A percentile compares a stretch with the other conserved stretches of the same genome.
Conservation (phyloP, 2,797 vertebrate genomes). For the Euthynnus affinis region DNA sequence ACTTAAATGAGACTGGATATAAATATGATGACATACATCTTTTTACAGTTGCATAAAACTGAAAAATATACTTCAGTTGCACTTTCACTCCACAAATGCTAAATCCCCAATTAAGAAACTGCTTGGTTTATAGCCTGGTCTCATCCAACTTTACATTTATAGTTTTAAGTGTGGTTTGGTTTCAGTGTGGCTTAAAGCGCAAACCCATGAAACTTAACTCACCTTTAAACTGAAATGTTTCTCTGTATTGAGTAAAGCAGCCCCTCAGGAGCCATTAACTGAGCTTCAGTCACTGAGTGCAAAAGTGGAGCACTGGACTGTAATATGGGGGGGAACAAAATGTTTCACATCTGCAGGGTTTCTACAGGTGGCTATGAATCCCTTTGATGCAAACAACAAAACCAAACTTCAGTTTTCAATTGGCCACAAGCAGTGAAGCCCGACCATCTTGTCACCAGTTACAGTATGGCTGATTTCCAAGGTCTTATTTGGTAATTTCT, state of each 20-base stretch:
- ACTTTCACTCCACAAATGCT: constrained; percentile 7
- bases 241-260: constrained; percentile 45
- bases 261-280: not conserved
- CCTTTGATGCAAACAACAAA: constrained; percentile 51
- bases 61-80: constrained; percentile 8
- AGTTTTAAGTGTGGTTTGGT: constrained; percentile 64
- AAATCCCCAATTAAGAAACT: constrained; percentile 51
- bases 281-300: not conserved
- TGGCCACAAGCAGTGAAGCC: constrained; percentile 12
- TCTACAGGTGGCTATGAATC: constrained; percentile 58
- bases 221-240: constrained; percentile 62
- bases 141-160: constrained; percentile 40
- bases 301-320: constrained; percentile 10
- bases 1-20: constrained; percentile 22
- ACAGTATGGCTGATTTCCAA: constrained; percentile 4
- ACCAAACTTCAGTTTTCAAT: constrained; percentile 39
- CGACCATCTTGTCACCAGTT: constrained; percentile 30
- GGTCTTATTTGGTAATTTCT: constrained; percentile 10
- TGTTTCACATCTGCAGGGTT: constrained; percentile 55
- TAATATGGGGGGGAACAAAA: constrained; percentile 28
- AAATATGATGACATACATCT: constrained; percentile 18
- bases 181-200: constrained; percentile 60
- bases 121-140: constrained; percentile 21
- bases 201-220: constrained; percentile 67
- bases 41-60: constrained; percentile 20